Evolutionary conservation across 2,888 invertebrate genomes (phyloP), one percentile per base, ranked within the genome.

Genomic region (Lysandra coridon): DNA sequence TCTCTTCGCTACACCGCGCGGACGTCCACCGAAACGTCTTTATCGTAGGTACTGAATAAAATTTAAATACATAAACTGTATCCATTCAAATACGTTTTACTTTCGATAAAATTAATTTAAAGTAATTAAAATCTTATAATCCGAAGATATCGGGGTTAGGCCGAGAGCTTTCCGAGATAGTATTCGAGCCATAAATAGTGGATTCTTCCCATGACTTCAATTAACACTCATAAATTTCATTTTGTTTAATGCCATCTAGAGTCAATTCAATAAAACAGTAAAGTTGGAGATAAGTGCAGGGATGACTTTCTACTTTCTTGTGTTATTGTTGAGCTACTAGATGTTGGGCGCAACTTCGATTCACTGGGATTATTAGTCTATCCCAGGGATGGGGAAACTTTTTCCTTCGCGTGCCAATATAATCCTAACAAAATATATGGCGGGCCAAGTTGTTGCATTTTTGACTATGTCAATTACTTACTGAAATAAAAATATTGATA

Each of bases 1-100:
- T 85, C 85, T 81, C 84, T 88, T 87, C 86, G 86, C 83, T 85
- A 83, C 81, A 80, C 30, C 83, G 84, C 53, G 14, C 14, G 23
- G 4, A 40, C 49, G 57, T 53, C 17, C 14, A 57, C 44, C 44
- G 74, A 44, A n/a, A 74, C 44, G 7, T 74, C 37, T 75, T 75
- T 49, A 75, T 75, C 49, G 49, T 30, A 23, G 23, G 23, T 23
- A 23, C 30, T 75, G 75, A 17, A 75, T 44, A 49, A 75, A 49
- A 75, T 75, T 75, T 75, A 23, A 75, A 75, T 75, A 75, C 44
- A 75, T 69, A 49, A 49, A 75, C 75, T 75, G 1, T 75, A 49
- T 75, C 44, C 23, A 75, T 74, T 44, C 30, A 12, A 30, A 75
- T 17, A 53, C 30, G 76, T 57, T 76, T 57, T 53, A 57, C 53